Percentiles rank a stretch among this genome's conserved stretches.
These are phyloP conservation scores for Heliconius hermathena DNA, from an alignment of 1,140 invertebrate genomes.

Conservation along the genomic window DNA sequence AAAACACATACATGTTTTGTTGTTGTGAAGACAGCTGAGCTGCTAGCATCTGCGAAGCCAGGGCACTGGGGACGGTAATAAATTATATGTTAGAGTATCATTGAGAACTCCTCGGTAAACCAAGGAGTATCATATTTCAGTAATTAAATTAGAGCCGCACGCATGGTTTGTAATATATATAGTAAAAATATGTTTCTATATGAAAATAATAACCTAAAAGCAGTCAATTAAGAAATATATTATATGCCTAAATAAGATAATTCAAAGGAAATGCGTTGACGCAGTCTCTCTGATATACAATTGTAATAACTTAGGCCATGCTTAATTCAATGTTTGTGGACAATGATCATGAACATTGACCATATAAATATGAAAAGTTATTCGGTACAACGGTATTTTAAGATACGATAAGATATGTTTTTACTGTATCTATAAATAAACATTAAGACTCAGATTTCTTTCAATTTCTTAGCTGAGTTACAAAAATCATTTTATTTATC, in stretches of 20 bases:
- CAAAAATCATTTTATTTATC: not conserved
- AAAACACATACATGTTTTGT: constrained; percentile 93
- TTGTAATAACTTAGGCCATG: constrained; percentile 60
- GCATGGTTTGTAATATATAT: constrained; percentile 44
- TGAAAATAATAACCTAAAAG: not conserved
- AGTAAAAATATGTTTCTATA: not conserved
- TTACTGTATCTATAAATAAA: not conserved
- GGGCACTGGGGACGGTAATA: constrained; percentile 91
- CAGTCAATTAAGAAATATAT: not conserved
- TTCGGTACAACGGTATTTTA: constrained; percentile 28
- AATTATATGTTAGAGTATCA: constrained; percentile 70
- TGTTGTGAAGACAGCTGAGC: constrained; percentile 93
- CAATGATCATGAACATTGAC: constrained; percentile 54
- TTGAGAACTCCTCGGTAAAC: constrained; percentile 26
- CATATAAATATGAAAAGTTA: constrained; percentile 39
- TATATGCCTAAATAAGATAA: not conserved
- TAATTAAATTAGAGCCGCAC: constrained; percentile 60
- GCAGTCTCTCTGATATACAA: constrained; percentile 58
- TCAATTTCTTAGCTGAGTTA: not conserved
- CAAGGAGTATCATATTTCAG: constrained; percentile 32
- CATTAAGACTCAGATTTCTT: not conserved
- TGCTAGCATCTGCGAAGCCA: constrained; percentile 97
- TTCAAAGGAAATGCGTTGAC: constrained; percentile 44
- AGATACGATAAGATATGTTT: not conserved
- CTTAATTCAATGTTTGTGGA: constrained; percentile 69